Conservation (phyloP, 2,888 invertebrate species). For the Serripes groenlandicus region DNA sequence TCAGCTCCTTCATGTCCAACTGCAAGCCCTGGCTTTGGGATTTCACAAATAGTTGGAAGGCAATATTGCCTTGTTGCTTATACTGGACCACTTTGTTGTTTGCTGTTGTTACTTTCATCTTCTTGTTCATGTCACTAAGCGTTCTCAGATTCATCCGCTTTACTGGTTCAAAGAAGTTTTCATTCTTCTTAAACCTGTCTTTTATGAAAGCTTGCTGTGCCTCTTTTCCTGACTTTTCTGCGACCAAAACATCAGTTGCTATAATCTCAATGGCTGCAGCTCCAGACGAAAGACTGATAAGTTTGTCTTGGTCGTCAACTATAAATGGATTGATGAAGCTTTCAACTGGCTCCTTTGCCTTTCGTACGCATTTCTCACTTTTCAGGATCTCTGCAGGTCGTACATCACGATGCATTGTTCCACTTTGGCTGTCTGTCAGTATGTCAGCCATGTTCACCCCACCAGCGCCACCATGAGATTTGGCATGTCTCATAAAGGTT, state of each 20-base stretch:
- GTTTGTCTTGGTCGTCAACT: constrained; percentile 35
- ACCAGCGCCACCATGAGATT: no score
- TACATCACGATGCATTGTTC: constrained; percentile 48
- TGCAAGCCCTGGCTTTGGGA: no score
- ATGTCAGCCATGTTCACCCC: constrained; percentile 59
- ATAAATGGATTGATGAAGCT: constrained; percentile 63
- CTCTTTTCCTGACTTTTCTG: constrained; percentile 12
- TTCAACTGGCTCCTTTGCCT: constrained; percentile 44
- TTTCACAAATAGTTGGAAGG: no score
- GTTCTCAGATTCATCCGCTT: no score
- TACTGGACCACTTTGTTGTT: no score
- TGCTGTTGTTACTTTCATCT: neutral
- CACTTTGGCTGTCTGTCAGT: constrained; percentile 18
- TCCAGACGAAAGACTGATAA: constrained; percentile 41
- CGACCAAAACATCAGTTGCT: constrained; percentile 17
- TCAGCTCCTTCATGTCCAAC: no score
- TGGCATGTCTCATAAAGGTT: no score
- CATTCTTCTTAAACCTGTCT: neutral
- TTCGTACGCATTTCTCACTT: constrained; percentile 37
- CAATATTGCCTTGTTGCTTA: no score
- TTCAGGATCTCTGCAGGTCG: constrained; percentile 56
- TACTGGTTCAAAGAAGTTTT: neutral
- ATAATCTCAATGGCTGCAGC: no score
- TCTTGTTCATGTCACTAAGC: neutral
- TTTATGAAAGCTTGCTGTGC: constrained; percentile 34